Evolutionary conservation across 2,113 vertebrate genomes (phyloP).

Genomic region (Tinamus guttatus): DNA sequence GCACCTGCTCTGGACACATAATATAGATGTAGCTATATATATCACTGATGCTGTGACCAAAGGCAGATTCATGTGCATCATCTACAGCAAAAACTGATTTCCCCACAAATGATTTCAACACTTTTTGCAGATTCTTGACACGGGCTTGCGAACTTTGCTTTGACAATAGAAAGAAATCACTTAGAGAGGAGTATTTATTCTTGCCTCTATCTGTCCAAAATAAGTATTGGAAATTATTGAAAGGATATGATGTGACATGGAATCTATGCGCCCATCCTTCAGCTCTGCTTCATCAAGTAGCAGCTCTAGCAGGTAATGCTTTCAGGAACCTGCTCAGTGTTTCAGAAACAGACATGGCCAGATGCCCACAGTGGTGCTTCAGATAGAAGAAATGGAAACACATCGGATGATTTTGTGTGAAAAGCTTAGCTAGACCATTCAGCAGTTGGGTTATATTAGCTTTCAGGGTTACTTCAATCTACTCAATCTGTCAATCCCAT

Average conservation of each 20-base stretch:
- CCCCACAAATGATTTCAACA: not conserved
- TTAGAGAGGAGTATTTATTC: not conserved
- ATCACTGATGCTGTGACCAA: not conserved
- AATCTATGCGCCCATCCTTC: not conserved
- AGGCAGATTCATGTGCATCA: not conserved
- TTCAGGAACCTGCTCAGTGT: not conserved
- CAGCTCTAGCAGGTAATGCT: not conserved
- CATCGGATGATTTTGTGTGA: not conserved
- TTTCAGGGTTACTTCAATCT: not conserved
- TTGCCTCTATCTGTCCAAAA: not conserved
- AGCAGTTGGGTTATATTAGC: not conserved
- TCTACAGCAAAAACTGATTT: not conserved
- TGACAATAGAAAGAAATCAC: not conserved
- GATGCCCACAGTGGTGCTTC: not conserved
- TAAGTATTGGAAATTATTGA: not conserved
- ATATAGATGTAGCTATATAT: not conserved
- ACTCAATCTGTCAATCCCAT: not conserved
- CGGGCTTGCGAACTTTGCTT: not conserved
- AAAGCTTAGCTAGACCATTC: not conserved
- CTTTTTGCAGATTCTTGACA: not conserved
- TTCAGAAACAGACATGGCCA: not conserved
- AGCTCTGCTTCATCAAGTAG: not conserved
- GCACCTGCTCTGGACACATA: not conserved
- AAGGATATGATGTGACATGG: not conserved
- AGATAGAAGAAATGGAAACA: not conserved